Evolutionary conservation across 2,113 vertebrate genomes (phyloP).

Genomic region (Naja naja): DNA sequence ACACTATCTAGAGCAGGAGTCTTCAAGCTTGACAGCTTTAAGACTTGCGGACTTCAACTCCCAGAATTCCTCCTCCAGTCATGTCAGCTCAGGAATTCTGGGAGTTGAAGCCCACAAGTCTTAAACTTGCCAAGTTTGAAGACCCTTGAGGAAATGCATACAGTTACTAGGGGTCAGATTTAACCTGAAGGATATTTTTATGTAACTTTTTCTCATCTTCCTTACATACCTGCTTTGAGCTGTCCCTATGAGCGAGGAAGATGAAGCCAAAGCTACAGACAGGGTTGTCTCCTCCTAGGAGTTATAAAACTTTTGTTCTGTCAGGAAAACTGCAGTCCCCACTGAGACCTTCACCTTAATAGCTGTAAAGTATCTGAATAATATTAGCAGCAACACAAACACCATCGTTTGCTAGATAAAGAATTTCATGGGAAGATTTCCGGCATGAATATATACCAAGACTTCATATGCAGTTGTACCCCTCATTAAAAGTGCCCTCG

Average conservation of each 20-base stretch:
- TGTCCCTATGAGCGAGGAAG: background rate
- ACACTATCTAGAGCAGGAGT: background rate
- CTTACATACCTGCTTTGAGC: constrained; percentile 22
- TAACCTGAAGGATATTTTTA: background rate
- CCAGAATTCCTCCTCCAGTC: no score
- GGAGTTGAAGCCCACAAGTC: no score
- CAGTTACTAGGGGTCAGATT: background rate
- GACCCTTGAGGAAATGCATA: background rate
- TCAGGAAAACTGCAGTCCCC: constrained; percentile 23
- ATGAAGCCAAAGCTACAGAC: constrained; percentile 15
- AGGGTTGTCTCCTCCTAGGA: constrained; percentile 28
- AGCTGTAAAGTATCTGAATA: constrained; percentile 25
- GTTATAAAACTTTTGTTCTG: background rate
- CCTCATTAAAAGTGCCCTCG: background rate
- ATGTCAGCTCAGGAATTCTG: no score
- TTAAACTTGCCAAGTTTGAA: no score
- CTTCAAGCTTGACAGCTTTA: no score
- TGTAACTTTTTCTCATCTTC: background rate
- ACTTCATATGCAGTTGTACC: background rate
- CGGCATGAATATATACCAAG: background rate
- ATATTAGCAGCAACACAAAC: background rate
- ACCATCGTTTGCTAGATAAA: background rate
- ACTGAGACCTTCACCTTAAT: background rate
- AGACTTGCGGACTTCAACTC: no score
- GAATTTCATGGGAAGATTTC: background rate